phyloP scores from a whole-genome alignment of 2,797 vertebrate genomes.

The Triplophysa yarkandensis region DNA sequence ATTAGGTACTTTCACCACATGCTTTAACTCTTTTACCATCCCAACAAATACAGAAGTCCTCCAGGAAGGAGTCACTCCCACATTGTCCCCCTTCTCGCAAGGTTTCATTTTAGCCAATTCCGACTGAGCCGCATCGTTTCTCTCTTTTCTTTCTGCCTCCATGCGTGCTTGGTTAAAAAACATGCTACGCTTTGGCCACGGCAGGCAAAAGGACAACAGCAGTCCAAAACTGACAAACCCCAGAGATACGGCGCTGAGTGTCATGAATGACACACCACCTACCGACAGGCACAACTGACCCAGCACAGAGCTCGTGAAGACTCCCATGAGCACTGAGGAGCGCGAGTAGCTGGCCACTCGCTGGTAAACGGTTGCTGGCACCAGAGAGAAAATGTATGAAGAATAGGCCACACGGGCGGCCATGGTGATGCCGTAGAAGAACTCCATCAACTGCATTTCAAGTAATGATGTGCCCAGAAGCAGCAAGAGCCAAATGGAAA shows the following conservation, averaged over 20 bases:
- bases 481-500: conserved; percentile 87
- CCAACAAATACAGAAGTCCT: conserved; percentile 68
- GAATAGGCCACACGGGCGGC: conserved; percentile 94
- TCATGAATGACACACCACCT: conserved; percentile 66
- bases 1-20: conserved; percentile 69
- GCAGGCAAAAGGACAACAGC: conserved; percentile 81
- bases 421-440: conserved; percentile 93
- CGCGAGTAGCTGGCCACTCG: conserved; percentile 90
- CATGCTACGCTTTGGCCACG: conserved; percentile 85
- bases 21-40: conserved; percentile 82
- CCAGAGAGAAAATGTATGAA: conserved; percentile 95
- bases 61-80: conserved; percentile 59
- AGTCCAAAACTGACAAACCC: conserved; percentile 84
- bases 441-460: conserved; percentile 96
- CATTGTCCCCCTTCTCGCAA: neutral
- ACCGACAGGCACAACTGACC: conserved; percentile 85
- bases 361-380: conserved; percentile 83
- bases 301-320: conserved; percentile 90
- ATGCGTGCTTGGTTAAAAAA: conserved; percentile 82
- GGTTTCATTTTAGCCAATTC: conserved; percentile 78
- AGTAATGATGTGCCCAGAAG: conserved; percentile 75
- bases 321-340: conserved; percentile 84
- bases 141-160: conserved; percentile 48
- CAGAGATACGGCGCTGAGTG: conserved; percentile 80
- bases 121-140: conserved; percentile 25